Evolutionary conservation across 2,113 vertebrate species (phyloP).

Genomic region (Azemiops feae): DNA sequence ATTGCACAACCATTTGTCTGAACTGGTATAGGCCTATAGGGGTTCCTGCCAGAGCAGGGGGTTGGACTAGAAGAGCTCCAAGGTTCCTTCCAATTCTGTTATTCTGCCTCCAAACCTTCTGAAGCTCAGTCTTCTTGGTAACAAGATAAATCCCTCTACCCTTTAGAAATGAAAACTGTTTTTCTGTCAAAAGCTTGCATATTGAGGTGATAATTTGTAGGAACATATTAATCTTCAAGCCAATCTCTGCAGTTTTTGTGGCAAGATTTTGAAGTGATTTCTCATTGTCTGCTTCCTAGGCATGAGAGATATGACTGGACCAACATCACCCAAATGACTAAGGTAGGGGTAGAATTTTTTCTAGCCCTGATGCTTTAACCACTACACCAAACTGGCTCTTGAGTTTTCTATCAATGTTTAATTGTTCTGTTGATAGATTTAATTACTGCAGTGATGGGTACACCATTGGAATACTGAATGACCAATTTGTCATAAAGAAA

Average conservation of each 20-base stretch:
- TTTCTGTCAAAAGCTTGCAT: not conserved
- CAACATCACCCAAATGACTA: not conserved
- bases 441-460: not conserved
- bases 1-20: too few species aligned
- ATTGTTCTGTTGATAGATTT: not conserved
- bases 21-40: too few species aligned
- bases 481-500: not conserved
- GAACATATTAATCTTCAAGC: not conserved
- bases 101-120: not conserved
- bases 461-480: not conserved
- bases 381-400: not conserved
- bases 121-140: not conserved
- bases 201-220: not conserved
- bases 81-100: too few species aligned
- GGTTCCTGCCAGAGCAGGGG: too few species aligned
- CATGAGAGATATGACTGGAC: not conserved
- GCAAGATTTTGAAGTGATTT: not conserved
- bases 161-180: not conserved
- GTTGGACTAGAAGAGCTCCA: too few species aligned
- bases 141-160: not conserved
- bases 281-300: not conserved
- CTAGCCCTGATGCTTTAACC: not conserved
- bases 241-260: not conserved
- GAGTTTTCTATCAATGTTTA: not conserved
- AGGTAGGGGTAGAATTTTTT: too few species aligned